Base-by-base conservation (phyloP, 2,113 vertebrate genomes). In the Nothoprocta perdicaria region DNA sequence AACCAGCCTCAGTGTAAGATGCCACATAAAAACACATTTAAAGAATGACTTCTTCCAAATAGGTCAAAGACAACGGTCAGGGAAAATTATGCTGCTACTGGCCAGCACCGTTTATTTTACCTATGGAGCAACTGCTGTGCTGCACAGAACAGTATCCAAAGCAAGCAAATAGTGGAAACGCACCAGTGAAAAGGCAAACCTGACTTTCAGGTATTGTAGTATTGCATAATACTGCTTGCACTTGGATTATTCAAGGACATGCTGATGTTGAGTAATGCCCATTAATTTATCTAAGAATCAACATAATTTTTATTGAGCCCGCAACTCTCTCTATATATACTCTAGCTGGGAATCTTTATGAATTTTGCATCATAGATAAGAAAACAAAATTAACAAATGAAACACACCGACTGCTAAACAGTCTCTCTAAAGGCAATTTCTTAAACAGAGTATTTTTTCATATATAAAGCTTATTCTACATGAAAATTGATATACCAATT, bases 111-210 rank as follows among this genome's bases (percentile, higher is more conserved):
- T 1, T 58, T 67, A 58, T 86, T 92, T 89, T 74, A 90, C 63
- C 14, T 55, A 6, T 53, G 55, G n/a, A 73, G 45, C 60, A 90
- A n/a, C 75, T 73, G 58, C 26, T 53, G 31, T 71, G 35, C 86
- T 84, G 61, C 38, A 57, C 11, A 78, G 66, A 50, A 62, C 23
- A 41, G 63, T 73, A 79, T 80, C 40, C 50, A 93, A 90, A 90
- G 81, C 86, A 95, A 95, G 90, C 67, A 95, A 93, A 92, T 60
- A 90, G 86, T 96, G 95, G 95, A 95, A 95, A 93, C 78, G 62
- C 93, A 95, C 93, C 41, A 84, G 71, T 27, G 71, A 93, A 86
- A 95, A 92, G 90, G 74, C 88, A 87, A 94, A 96, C 93, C 38
- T 0, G 93, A 95, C 74, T 95, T 96, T 93, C 95, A 94, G 63